These are phyloP conservation scores for Rhyacophila evoluta DNA, from an alignment of 2,888 invertebrate species.

Conservation along the genomic window DNA sequence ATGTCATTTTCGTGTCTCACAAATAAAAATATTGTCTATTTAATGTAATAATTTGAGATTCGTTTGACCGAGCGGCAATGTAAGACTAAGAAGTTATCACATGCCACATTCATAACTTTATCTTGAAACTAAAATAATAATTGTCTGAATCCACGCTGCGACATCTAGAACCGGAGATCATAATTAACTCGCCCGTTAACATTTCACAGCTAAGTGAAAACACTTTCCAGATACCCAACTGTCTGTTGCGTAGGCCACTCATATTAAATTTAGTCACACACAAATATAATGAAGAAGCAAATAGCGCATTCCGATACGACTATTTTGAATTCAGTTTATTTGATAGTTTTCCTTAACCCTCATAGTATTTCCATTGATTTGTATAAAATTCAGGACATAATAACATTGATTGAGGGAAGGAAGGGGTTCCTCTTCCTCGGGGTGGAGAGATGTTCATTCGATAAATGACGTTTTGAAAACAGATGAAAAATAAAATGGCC, in stretches of 20 bases:
- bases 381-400: too few relatives aligned
- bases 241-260: not conserved
- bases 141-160: not conserved
- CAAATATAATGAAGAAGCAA: too few relatives aligned
- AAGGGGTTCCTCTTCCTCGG: too few relatives aligned
- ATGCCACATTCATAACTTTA: not conserved
- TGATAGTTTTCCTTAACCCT: too few relatives aligned
- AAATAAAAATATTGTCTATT: not conserved
- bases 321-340: too few relatives aligned
- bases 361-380: too few relatives aligned
- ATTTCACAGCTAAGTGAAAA: slow-evolving; percentile 2
- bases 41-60: not conserved
- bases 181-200: not conserved
- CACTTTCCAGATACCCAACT: not conserved
- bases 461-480: too few relatives aligned
- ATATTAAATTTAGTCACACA: not conserved
- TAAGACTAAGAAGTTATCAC: not conserved
- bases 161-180: not conserved
- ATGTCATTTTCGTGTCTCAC: too few relatives aligned
- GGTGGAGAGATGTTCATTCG: too few relatives aligned
- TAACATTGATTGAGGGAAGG: too few relatives aligned
- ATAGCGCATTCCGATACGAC: too few relatives aligned
- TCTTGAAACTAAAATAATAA: not conserved
- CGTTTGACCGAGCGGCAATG: not conserved
- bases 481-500: too few relatives aligned